Base-by-base conservation (phyloP, 2,888 invertebrate species). In the Byasa hedistus region DNA sequence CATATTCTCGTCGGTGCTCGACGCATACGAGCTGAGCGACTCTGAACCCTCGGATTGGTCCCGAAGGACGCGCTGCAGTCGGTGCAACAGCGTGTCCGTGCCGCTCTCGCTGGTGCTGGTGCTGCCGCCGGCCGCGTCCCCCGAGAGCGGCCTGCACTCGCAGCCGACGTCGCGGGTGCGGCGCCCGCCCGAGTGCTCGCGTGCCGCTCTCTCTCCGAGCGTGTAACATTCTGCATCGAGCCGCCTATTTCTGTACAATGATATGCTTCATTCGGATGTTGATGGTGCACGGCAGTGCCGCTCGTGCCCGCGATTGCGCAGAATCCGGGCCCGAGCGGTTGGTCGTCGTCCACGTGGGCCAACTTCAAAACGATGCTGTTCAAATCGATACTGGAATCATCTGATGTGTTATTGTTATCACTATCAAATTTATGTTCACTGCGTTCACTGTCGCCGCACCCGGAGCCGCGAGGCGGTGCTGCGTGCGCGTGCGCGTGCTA, bases 401-500 rank as follows among this genome's bases (percentile, higher is more conserved):
- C 55, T 3, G 64, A 44, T 19, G 21, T 3, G 7, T 39, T 54
- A 17, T 52, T 57, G 10, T 52, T 39, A 36, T 57, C 36, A 23
- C 23, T 15, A 10, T 27, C 22, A 12, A 54, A 23, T 55, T 55
- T 61, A 15, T n/a, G 5, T 17, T 48, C 48, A 48, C 19, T 48
- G 17, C 48, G 48, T 48, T 17, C 19, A n/a, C n/a, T n/a, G 48
- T 48, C 48, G 17, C 10, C 10, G 32, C 32, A 32, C 32, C 8
- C 32, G n/a, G 48, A n/a, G 15, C 17, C 19, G 17, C n/a, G 19
- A 7, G 23, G 21, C 22, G 32, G 62, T 7, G 57, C 17, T 48
- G 32, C 24, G 62, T 48, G 23, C 48, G 64, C 52, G 64, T 56
- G 61, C 56, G 57, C 48, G 61, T 61, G 76, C 76, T 76, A 76